Conservation (phyloP, 2,113 vertebrate genomes). For the Coptodon rendalli region DNA sequence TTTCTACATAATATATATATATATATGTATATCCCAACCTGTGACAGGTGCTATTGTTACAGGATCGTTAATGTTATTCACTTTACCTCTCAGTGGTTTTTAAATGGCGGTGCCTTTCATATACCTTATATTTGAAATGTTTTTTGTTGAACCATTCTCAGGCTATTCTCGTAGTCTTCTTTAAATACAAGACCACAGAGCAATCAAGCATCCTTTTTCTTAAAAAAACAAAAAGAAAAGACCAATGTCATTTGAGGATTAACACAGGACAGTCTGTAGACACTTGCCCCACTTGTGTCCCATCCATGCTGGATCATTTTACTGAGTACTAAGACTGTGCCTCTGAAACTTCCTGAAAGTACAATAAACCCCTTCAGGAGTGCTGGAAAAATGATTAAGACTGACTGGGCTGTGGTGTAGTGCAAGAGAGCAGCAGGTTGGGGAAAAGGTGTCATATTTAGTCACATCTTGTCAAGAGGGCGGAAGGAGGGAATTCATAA, state of each 20-base stretch:
- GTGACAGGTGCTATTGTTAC: background rate
- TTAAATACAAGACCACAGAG: background rate
- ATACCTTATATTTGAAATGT: background rate
- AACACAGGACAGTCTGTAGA: background rate
- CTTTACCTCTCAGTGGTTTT: background rate
- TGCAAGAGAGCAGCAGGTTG: background rate
- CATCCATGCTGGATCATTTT: background rate
- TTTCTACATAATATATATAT: background rate
- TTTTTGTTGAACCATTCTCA: background rate
- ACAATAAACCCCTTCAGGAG: background rate
- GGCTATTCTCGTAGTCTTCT: background rate
- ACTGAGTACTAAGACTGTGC: background rate
- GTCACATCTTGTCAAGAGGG: conserved; percentile 1
- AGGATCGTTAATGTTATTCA: fast-evolving
- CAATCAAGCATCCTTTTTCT: background rate
- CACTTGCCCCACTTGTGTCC: background rate
- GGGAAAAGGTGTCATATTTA: conserved; percentile 16
- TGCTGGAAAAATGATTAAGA: background rate
- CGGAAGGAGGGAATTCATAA: conserved; percentile 16
- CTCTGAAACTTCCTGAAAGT: background rate
- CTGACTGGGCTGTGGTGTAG: background rate
- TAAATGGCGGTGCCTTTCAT: background rate
- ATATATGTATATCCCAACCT: background rate
- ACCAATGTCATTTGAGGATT: background rate
- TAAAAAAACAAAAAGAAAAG: background rate